A percentile compares a stretch with the other conserved stretches of the same genome.
Evolutionary conservation across 2,888 invertebrate species (phyloP).

Genomic region (Caradrina clavipalpis): DNA sequence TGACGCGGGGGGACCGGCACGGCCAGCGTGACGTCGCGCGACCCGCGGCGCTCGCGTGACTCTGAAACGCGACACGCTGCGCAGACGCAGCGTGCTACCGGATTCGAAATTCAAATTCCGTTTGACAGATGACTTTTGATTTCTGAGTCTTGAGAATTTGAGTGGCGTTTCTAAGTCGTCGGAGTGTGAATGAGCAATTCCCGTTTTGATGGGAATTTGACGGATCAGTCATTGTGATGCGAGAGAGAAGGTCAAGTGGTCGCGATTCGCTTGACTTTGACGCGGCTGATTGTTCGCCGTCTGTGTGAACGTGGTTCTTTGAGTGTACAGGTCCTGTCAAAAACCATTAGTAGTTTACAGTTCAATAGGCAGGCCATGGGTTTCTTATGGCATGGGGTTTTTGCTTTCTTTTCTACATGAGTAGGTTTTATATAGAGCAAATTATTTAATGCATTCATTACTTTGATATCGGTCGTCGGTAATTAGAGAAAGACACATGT

Average conservation of each 20-base stretch:
- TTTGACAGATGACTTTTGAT: conserved; percentile 72
- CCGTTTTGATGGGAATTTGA: conserved; percentile 81
- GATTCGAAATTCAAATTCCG: conserved; percentile 59
- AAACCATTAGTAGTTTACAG: conserved; percentile 73
- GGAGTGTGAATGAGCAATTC: conserved; percentile 86
- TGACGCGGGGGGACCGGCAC: conserved; percentile 67
- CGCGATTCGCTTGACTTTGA: conserved; percentile 47
- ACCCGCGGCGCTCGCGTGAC: conserved; percentile 66
- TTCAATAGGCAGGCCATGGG: conserved; percentile 19
- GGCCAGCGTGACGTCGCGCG: conserved; percentile 56
- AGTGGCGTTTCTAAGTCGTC: conserved; percentile 69
- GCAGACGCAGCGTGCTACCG: conserved; percentile 81
- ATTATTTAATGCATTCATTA: neutral
- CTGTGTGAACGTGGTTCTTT: conserved; percentile 35
- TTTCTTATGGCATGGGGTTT: conserved; percentile 29
- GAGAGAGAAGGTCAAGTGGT: conserved; percentile 63
- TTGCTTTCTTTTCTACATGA: conserved; percentile 39
- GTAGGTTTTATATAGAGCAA: neutral
- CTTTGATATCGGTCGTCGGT: neutral
- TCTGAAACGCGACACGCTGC: conserved; percentile 72
- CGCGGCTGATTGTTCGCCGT: conserved; percentile 36
- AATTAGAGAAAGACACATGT: neutral
- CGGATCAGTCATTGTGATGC: conserved; percentile 53
- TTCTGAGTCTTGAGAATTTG: conserved; percentile 63
- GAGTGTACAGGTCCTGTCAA: conserved; percentile 44